A percentile compares a stretch with the other conserved stretches of the same genome.
These are phyloP conservation scores for Cyprinodon tularosa DNA, from an alignment of 2,113 vertebrate genomes.

Conservation along the genomic window DNA sequence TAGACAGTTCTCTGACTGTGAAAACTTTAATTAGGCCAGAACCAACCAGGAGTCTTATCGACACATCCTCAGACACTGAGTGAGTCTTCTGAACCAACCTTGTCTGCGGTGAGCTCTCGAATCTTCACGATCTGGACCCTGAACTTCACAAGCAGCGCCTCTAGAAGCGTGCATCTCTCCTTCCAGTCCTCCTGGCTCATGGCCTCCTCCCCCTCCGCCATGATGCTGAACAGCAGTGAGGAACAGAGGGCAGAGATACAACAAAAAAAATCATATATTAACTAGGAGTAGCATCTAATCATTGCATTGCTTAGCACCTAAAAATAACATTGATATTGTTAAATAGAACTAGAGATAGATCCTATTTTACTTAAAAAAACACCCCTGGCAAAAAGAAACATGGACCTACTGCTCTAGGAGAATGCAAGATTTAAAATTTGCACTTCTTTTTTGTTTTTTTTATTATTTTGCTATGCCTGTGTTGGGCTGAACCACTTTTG, in stretches of 20 bases:
- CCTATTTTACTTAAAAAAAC: neutral
- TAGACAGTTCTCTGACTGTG: neutral
- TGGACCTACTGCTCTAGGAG: too few species aligned
- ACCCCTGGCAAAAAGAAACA: too few species aligned
- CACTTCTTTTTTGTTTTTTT: neutral
- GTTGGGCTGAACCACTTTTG: slow-evolving; percentile 48
- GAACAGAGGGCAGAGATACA: neutral
- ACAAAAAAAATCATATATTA: neutral
- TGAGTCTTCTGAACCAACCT: slow-evolving; percentile 79
- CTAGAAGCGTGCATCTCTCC: slow-evolving; percentile 91
- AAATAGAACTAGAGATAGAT: neutral
- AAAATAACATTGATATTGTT: neutral
- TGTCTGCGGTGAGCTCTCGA: slow-evolving; percentile 93
- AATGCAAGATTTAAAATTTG: neutral
- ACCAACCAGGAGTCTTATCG: neutral
- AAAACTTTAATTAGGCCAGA: neutral
- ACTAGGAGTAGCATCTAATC: neutral
- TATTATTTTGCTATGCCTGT: slow-evolving; percentile 53
- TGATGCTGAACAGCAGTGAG: slow-evolving; percentile 46
- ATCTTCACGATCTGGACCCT: slow-evolving; percentile 95
- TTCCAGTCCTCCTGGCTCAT: slow-evolving; percentile 90
- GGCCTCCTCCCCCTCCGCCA: slow-evolving; percentile 87
- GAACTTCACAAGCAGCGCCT: slow-evolving; percentile 95
- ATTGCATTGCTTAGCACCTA: neutral
- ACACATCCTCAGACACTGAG: neutral